These are phyloP conservation scores for Hoplostethus atlanticus DNA, from an alignment of 2,797 vertebrate genomes.

Conservation along the genomic window DNA sequence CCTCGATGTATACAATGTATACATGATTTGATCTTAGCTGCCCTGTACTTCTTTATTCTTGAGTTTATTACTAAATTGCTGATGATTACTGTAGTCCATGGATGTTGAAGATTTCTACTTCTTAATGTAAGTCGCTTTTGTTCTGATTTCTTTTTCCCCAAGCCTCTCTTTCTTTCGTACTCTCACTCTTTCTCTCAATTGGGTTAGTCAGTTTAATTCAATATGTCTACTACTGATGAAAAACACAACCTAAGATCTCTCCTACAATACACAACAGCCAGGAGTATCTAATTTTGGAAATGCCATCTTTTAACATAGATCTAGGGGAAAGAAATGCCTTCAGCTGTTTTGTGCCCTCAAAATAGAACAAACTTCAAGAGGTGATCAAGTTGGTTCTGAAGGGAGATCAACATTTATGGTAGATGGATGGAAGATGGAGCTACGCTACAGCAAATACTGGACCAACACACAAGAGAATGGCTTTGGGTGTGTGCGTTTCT, in stretches of 20 bases:
- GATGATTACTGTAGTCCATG: neutral
- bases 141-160: neutral
- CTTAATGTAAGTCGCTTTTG: neutral
- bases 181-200: constrained; percentile 3
- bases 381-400: constrained; percentile 59
- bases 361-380: constrained; percentile 22
- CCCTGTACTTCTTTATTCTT: neutral
- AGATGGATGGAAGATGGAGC: constrained; percentile 79
- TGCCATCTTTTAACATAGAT: neutral
- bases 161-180: neutral
- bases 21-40: neutral
- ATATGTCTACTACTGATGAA: constrained; percentile 12
- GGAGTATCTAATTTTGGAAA: constrained; percentile 25
- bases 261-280: constrained; percentile 23
- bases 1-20: neutral
- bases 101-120: neutral
- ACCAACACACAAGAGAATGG: constrained; percentile 66
- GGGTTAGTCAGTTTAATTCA: constrained; percentile 11
- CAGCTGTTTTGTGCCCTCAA: constrained; percentile 8
- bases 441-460: constrained; percentile 59
- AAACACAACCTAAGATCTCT: constrained; percentile 26
- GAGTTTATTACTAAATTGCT: constrained; percentile 2
- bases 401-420: constrained; percentile 81
- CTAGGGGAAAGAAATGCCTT: constrained; percentile 25
- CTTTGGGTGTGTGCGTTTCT: constrained; percentile 25